Percentiles rank a stretch among this genome's conserved stretches.
Evolutionary conservation across 2,888 invertebrate genomes (phyloP).

Genomic region (Hanleya hanleyi): DNA sequence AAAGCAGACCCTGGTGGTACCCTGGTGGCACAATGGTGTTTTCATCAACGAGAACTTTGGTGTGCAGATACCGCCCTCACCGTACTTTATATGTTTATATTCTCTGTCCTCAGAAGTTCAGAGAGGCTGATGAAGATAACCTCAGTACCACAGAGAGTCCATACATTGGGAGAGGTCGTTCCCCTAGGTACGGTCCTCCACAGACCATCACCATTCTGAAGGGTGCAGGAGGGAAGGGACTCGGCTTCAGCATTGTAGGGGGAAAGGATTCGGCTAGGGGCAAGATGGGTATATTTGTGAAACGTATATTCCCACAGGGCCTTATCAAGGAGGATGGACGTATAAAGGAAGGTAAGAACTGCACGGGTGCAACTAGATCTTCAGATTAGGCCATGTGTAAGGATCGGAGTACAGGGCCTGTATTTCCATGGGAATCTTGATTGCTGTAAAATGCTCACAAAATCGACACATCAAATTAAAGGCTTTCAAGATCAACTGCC

Average conservation of each 20-base stretch:
- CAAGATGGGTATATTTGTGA: conserved; percentile 91
- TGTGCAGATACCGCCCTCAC: no score
- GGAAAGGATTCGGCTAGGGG: conserved; percentile 91
- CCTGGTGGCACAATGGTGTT: no score
- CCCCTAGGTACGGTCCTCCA: conserved; percentile 34
- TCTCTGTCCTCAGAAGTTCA: neutral
- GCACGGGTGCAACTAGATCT: no score
- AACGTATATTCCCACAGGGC: conserved; percentile 89
- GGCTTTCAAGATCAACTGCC: no score
- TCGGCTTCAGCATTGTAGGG: conserved; percentile 93
- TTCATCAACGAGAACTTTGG: no score
- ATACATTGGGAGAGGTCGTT: conserved; percentile 4
- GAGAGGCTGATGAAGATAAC: neutral
- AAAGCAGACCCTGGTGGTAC: no score
- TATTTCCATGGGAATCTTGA: no score
- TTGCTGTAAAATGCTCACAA: neutral
- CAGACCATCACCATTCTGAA: conserved; percentile 81
- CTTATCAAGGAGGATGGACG: conserved; percentile 89
- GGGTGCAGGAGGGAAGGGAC: conserved; percentile 87
- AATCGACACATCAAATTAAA: no score
- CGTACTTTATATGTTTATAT: neutral
- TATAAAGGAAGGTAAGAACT: conserved; percentile 88
- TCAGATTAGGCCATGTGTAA: no score
- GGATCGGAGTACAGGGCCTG: no score
- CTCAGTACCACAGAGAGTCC: conserved; percentile 6